Percentiles rank a stretch among this genome's conserved stretches.
phyloP scores from a whole-genome alignment of 2,113 vertebrate species.

The Crotalus helleri region DNA sequence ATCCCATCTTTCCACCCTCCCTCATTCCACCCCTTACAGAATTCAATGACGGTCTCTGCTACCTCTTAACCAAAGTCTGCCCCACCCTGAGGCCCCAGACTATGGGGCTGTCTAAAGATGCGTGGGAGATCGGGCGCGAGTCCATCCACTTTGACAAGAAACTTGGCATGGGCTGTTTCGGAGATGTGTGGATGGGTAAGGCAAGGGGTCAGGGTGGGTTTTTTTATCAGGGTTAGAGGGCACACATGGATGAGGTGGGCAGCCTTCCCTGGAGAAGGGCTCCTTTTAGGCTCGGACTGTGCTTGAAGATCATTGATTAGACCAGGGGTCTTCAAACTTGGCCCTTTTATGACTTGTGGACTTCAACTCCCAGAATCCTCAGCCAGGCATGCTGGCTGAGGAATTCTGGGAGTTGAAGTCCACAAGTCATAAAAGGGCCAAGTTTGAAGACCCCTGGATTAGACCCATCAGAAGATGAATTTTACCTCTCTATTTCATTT shows the following conservation, averaged over 20 bases:
- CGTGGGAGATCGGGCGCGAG: constrained; percentile 88
- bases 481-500: neutral
- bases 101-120: constrained; percentile 88
- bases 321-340: no score
- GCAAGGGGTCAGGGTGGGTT: neutral
- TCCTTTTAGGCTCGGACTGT: neutral
- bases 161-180: constrained; percentile 95
- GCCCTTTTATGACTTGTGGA: no score
- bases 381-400: no score
- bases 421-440: no score
- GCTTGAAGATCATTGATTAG: neutral
- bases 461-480: neutral
- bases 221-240: accelerated
- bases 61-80: constrained; percentile 82
- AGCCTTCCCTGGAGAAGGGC: neutral
- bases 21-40: constrained; percentile 64
- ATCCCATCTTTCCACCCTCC: constrained; percentile 23
- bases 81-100: constrained; percentile 84
- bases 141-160: constrained; percentile 78
- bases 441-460: no score
- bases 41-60: constrained; percentile 88
- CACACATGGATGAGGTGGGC: neutral
- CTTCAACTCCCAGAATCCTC: no score
- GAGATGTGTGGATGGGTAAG: constrained; percentile 97
- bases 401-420: no score